phyloP scores from a whole-genome alignment of 2,113 vertebrate genomes.

The Odontophorus gujanensis region DNA sequence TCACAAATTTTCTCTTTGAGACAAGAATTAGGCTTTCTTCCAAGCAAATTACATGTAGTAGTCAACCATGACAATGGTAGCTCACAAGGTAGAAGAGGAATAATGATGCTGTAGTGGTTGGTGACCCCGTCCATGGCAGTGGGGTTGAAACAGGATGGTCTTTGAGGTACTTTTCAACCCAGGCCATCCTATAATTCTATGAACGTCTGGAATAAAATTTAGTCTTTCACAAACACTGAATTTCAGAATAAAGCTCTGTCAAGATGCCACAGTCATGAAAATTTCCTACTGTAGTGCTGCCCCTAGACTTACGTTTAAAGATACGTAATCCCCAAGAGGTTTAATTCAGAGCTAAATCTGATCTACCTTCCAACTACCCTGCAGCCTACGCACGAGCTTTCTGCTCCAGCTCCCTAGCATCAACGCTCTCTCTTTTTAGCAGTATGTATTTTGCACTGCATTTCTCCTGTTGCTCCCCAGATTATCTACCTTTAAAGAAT shows the following conservation, averaged over 20 bases:
- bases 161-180: too few relatives aligned
- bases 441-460: rapidly evolving
- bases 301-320: constrained; percentile 6
- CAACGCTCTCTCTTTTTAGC: background rate
- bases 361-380: background rate
- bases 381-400: background rate
- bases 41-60: background rate
- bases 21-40: background rate
- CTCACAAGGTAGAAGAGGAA: background rate
- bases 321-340: constrained; percentile 22
- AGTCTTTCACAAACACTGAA: background rate
- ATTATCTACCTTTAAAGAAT: background rate
- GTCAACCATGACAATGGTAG: rapidly evolving
- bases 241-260: background rate
- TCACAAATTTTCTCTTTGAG: background rate
- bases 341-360: constrained; percentile 17
- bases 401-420: background rate
- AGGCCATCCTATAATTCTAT: too few relatives aligned
- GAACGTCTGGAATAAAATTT: too few relatives aligned
- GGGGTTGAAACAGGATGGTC: too few relatives aligned
- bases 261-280: background rate
- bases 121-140: too few relatives aligned
- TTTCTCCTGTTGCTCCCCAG: background rate
- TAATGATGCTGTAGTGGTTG: too few relatives aligned
- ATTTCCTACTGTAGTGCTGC: rapidly evolving